Percentiles rank a stretch among this genome's conserved stretches.
These are phyloP conservation scores for Synanthedon myopaeformis DNA, from an alignment of 2,888 invertebrate genomes.

Conservation along the genomic window DNA sequence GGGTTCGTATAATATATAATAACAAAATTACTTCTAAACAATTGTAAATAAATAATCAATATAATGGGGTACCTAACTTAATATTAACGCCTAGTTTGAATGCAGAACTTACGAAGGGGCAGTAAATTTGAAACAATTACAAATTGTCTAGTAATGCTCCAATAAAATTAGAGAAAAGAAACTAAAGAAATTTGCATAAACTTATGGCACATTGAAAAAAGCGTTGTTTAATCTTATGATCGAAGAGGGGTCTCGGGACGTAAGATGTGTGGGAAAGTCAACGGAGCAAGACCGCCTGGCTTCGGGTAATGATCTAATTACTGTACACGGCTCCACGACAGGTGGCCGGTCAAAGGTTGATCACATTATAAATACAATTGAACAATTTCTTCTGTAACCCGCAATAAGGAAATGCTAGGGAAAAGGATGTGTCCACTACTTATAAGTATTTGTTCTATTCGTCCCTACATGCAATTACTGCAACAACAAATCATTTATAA, in stretches of 20 bases:
- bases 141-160: no score
- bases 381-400: constrained; percentile 5
- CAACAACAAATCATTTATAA: no score
- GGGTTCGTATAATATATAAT: no score
- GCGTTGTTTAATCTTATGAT: constrained; percentile 20
- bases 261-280: constrained; percentile 32
- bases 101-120: no score
- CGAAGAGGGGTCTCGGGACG: constrained; percentile 8
- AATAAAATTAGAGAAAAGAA: neutral
- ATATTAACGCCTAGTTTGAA: no score
- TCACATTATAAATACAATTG: constrained; percentile 11
- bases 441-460: no score
- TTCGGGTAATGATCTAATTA: constrained; percentile 50
- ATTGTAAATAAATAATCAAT: no score
- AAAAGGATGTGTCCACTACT: neutral
- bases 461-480: no score
- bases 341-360: constrained; percentile 40
- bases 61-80: no score
- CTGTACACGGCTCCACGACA: constrained; percentile 18
- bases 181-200: constrained; percentile 1
- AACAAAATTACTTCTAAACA: no score
- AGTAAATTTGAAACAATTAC: no score
- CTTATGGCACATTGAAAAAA: constrained; percentile 3
- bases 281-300: constrained; percentile 36
- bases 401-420: constrained; percentile 23